Percentiles rank a stretch among this genome's conserved stretches.
phyloP scores from a whole-genome alignment of 2,888 invertebrate species.

The Lasioglossum vierecki region DNA sequence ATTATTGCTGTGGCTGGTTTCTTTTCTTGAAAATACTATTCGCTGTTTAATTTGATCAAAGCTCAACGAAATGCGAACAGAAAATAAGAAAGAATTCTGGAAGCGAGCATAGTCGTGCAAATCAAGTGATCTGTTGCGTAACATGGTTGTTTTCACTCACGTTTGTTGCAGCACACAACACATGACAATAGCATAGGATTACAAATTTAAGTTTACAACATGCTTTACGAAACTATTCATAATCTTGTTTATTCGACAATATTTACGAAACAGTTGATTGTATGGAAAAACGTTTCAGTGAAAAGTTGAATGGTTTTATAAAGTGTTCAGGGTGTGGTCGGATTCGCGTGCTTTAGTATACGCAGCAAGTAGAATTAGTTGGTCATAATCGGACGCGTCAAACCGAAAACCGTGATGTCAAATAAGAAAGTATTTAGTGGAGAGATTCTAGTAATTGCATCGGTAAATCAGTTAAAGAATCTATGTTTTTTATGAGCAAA shows the following conservation, averaged over 20 bases:
- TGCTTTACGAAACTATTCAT: background rate
- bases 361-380: no score
- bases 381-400: no score
- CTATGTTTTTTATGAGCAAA: background rate
- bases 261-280: background rate
- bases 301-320: background rate
- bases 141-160: slow-evolving; percentile 8
- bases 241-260: background rate
- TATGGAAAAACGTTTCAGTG: background rate
- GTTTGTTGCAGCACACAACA: slow-evolving; percentile 47
- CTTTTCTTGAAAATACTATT: slow-evolving; percentile 41
- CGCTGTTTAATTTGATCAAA: slow-evolving; percentile 3
- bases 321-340: background rate
- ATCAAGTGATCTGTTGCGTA: background rate
- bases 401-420: no score
- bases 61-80: background rate
- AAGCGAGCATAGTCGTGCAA: slow-evolving; percentile 12
- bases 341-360: no score
- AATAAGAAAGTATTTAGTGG: no score
- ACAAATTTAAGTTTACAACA: slow-evolving; percentile 10
- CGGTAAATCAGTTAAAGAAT: no score
- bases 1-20: slow-evolving; percentile 67
- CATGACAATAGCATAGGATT: slow-evolving; percentile 44
- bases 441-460: no score
- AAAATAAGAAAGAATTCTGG: slow-evolving; percentile 9